Conservation (phyloP, 2,113 vertebrate genomes). For the Natator depressus region DNA sequence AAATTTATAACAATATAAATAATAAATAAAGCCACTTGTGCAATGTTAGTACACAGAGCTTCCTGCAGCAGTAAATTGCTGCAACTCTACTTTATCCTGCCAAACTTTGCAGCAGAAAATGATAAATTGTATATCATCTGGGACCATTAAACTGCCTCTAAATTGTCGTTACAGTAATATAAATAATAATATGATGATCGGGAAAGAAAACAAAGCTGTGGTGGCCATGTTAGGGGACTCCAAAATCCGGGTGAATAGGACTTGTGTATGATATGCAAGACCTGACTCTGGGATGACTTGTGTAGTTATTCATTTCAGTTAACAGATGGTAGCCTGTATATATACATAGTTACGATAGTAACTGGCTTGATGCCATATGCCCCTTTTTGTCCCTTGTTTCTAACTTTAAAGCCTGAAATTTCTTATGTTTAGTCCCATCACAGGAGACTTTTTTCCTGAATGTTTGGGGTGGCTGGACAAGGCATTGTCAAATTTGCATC, state of each 20-base stretch:
- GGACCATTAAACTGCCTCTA: background rate
- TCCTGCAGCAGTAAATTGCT: background rate
- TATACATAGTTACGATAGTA: background rate
- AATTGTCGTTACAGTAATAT: background rate
- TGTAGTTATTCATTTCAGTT: background rate
- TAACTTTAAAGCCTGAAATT: too few species aligned
- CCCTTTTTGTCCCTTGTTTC: background rate
- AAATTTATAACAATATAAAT: background rate
- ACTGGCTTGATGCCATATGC: background rate
- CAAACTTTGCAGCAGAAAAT: background rate
- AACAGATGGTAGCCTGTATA: background rate
- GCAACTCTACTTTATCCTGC: too few species aligned
- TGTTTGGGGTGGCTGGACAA: background rate
- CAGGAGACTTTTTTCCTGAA: background rate
- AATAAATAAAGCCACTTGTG: background rate
- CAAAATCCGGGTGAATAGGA: background rate
- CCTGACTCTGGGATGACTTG: background rate
- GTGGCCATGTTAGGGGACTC: background rate
- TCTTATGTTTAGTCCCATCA: background rate
- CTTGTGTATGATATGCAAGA: background rate
- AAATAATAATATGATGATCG: background rate
- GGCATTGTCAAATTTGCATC: background rate
- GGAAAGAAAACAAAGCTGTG: background rate
- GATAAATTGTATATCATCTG: background rate
- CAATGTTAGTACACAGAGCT: background rate